Percentiles rank a stretch among this genome's conserved stretches.
Conservation (phyloP, 2,888 invertebrate genomes). For the Epinotia brunnichana region DNA sequence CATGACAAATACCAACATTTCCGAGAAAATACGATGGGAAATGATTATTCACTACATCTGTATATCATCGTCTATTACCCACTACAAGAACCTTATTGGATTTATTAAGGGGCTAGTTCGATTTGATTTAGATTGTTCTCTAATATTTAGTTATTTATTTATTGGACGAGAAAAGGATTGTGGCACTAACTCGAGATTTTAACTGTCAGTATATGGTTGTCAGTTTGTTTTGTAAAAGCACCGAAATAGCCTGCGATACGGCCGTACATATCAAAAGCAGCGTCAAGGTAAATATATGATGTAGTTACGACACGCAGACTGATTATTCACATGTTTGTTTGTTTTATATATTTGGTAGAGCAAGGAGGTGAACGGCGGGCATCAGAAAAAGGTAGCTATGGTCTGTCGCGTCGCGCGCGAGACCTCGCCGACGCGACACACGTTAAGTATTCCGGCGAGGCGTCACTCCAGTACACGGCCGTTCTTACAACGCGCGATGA, state of each 20-base stretch:
- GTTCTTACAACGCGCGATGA: background rate
- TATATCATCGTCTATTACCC: no score
- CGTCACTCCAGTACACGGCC: background rate
- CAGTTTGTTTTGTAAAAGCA: background rate
- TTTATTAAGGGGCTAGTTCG: no score
- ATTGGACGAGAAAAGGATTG: background rate
- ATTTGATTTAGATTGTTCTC: no score
- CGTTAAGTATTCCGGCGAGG: constrained; percentile 12
- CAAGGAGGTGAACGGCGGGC: constrained; percentile 9
- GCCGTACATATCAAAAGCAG: constrained; percentile 36
- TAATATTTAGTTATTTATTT: no score
- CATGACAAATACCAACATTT: no score
- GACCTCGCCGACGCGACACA: background rate
- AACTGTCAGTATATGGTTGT: background rate
- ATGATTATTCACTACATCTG: no score
- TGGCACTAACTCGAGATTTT: constrained; percentile 2
- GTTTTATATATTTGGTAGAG: constrained; percentile 36
- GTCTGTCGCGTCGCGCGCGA: background rate
- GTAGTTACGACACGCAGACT: background rate
- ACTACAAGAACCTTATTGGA: no score
- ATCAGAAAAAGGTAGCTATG: constrained; percentile 24
- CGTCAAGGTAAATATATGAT: constrained; percentile 27
- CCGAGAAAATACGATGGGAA: no score
- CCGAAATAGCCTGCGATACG: constrained; percentile 41
- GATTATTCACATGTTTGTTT: constrained; percentile 25